Conservation (phyloP, 1,140 invertebrate genomes). For the Brachionus asplanchnoidis region DNA sequence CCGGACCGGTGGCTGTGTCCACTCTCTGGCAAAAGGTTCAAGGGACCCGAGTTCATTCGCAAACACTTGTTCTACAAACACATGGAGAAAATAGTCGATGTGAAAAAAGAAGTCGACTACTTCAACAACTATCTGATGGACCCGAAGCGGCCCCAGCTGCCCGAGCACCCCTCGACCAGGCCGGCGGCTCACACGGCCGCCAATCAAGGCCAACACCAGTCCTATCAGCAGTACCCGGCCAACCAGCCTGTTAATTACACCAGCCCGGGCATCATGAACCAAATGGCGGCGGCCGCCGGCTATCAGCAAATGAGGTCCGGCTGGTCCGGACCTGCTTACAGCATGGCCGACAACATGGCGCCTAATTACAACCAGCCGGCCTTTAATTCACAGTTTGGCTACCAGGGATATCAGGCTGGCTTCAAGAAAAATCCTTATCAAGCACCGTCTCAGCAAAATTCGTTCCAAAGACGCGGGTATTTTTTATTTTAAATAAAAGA, state of each 20-base stretch:
- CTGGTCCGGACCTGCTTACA: neutral
- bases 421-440: constrained; percentile 6
- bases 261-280: neutral
- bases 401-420: neutral
- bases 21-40: constrained; percentile 96
- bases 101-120: constrained; percentile 87
- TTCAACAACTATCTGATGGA: constrained; percentile 97
- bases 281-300: neutral
- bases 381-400: constrained; percentile 4
- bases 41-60: constrained; percentile 94
- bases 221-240: neutral
- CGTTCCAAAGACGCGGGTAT: neutral
- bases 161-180: constrained; percentile 73
- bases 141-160: constrained; percentile 84
- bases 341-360: neutral
- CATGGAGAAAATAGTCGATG: constrained; percentile 89
- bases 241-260: constrained; percentile 17
- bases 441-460: neutral
- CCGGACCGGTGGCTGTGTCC: constrained; percentile 99
- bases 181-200: neutral
- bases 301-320: neutral
- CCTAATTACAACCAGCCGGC: neutral
- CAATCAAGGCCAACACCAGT: neutral
- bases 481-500: neutral
- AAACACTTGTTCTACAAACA: constrained; percentile 99